Evolutionary conservation across 2,113 vertebrate genomes (phyloP), one percentile per base, ranked within the genome.

Genomic region (Tenebrosternarchus preto): DNA sequence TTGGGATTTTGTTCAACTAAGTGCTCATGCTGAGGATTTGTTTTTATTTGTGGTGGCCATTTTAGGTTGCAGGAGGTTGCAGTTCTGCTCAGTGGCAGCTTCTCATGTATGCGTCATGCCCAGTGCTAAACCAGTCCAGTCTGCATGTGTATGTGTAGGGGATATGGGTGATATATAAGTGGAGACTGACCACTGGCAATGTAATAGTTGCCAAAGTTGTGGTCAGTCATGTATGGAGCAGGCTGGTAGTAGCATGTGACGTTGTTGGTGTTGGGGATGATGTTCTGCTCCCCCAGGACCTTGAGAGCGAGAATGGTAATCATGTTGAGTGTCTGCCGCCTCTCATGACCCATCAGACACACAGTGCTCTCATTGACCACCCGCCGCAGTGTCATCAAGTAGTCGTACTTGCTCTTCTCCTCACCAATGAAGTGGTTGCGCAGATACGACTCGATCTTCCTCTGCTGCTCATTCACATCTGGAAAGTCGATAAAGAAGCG

Each of bases 401-500:
- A 99, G 86, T 98, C 94, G 24, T 99, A 99, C 85, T 98, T 98
- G 93, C 91, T 97, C 19, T 95, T 94, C 90, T 96, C 97, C 85
- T 98, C 97, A 12, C 96, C 97, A 0, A 97, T 96, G 88, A 98
- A 99, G 90, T 99, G 97, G 88, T 97, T 98, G 84, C 87, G 94
- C 86, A 99, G 92, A 84, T 99, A 98, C 1, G 96, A 98, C 89
- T 98, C 96, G 70, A 99, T 97, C 90, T 97, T 98, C 86, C 94
- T 93, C 84, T 96, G 95, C 88, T 99, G 97, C 88, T 98, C 95
- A 27, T 91, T 92, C 82, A 98, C 92, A 12, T 97, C 94, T 9
- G 97, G 95, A 90, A 99, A 99, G 89, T 99, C 97, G 31, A 99
- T 98, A 90, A 99, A 99, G 89, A 99, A 99, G 46, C 97, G 94